Evolutionary conservation across 2,888 invertebrate species (phyloP), one percentile per base, ranked within the genome.

Genomic region (Adineta ricciae): DNA sequence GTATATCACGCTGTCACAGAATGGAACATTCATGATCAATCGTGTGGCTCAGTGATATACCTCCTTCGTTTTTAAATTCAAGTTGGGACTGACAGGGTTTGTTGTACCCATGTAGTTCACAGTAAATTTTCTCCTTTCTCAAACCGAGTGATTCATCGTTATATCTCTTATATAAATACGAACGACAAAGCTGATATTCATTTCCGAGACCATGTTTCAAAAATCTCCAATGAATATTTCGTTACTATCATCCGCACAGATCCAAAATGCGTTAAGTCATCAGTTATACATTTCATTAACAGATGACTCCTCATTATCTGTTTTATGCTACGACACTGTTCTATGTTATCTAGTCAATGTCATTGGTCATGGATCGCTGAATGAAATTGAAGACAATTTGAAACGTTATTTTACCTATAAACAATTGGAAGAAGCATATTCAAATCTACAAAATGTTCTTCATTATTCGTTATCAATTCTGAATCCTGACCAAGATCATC

Each of bases 261-360:
- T 78, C 24, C 9, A 41, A 78, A 41, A 21, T 78, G 78, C 78
- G n/a, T 41, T 41, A 7, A 32, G 41, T 41, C 78, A 41, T 78
- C 38, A 78, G 24, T n/a, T 78, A 41, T 78, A 78, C 41, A 41
- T 78, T 19, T 24, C 78, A 78, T n/a, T 19, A n/a, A 24, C 0
- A 3, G 11, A 78, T 78, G 41, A 41, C 41, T 21, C 41, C 9
- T 64, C 64, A 27, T 64, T 36, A 32, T 64, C 64, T 7, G 41
- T 78, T 78, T 11, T 78, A 4, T 78, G 78, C 19, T 41, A 78
- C n/a, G 78, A 78, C 41, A 78, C 16, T 41, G 78, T 78, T 5
- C 19, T 78, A 41, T 78, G 78, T 41, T 78, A 78, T 24, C 41
- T 78, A 78, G 38, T 41, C 38, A 78, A 78, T 78, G 41, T 78